Percentiles rank a stretch among this genome's conserved stretches.
Conservation (phyloP, 2,113 vertebrate genomes). For the Entomyzon cyanotis region DNA sequence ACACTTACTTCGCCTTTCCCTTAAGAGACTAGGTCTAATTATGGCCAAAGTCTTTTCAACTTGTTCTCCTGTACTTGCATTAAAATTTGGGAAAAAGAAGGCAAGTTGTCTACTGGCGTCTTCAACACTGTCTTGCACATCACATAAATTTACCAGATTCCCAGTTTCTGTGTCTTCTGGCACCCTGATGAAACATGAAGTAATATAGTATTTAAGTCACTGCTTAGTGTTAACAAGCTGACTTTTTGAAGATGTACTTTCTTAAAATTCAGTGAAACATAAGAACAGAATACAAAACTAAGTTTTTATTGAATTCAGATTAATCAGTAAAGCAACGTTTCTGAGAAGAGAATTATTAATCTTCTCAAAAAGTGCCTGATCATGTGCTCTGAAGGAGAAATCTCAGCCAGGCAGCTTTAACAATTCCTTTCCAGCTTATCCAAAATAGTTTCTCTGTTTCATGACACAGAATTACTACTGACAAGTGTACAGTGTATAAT, state of each 20-base stretch:
- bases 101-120: constrained; percentile 67
- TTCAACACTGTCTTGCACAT: constrained; percentile 55
- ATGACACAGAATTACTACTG: not conserved
- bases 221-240: not conserved
- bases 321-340: not conserved
- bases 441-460: not conserved
- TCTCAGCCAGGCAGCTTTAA: not conserved
- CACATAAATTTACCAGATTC: constrained; percentile 23
- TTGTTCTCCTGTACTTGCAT: not conserved
- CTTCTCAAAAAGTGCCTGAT: not conserved
- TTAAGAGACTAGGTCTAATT: constrained; percentile 67
- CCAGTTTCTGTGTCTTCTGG: not conserved
- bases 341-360: not conserved
- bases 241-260: not conserved
- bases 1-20: constrained; percentile 46
- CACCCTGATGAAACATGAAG: not conserved
- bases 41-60: constrained; percentile 69
- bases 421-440: not conserved
- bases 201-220: not conserved
- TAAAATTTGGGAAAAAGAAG: constrained; percentile 69
- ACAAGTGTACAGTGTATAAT: not conserved
- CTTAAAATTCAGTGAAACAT: not conserved
- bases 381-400: not conserved
- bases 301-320: not conserved
- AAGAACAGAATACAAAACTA: not conserved